Evolutionary conservation across 2,113 vertebrate species (phyloP).

Genomic region (Brachyhypopomus occidentalis): DNA sequence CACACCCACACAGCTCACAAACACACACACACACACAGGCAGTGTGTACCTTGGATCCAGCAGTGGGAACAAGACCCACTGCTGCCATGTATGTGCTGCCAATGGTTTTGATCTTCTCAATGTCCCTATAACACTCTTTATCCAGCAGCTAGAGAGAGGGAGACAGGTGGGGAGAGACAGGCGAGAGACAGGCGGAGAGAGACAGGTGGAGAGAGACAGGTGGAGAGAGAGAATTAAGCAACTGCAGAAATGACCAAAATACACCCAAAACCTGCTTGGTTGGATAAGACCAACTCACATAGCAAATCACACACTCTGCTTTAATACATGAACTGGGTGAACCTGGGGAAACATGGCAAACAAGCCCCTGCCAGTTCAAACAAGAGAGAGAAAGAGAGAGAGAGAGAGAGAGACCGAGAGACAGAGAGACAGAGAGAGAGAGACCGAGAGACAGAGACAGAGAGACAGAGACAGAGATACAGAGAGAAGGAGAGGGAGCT

Average conservation of each 20-base stretch:
- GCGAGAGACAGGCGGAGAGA: neutral
- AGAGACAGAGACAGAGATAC: neutral
- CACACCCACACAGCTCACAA: too few species aligned
- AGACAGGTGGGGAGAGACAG: constrained; percentile 20
- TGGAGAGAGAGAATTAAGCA: neutral
- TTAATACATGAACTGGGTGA: constrained; percentile 21
- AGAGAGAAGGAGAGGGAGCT: neutral
- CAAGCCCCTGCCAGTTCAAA: constrained; percentile 10
- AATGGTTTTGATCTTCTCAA: constrained; percentile 99
- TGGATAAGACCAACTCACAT: constrained; percentile 27
- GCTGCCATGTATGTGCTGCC: constrained; percentile 99
- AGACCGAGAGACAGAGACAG: neutral
- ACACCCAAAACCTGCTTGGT: neutral
- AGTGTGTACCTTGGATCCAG: constrained; percentile 83
- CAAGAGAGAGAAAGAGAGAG: neutral
- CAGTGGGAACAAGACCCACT: constrained; percentile 93
- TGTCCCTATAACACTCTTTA: constrained; percentile 94
- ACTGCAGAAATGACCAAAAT: constrained; percentile 18
- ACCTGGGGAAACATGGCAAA: neutral
- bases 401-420: neutral
- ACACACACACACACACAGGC: neutral
- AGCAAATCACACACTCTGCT: neutral
- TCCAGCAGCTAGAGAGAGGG: constrained; percentile 86
- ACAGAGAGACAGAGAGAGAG: neutral
- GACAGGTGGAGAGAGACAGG: too few species aligned